Base-by-base conservation (phyloP, 2,888 invertebrate genomes). In the Athetis lepigone region DNA sequence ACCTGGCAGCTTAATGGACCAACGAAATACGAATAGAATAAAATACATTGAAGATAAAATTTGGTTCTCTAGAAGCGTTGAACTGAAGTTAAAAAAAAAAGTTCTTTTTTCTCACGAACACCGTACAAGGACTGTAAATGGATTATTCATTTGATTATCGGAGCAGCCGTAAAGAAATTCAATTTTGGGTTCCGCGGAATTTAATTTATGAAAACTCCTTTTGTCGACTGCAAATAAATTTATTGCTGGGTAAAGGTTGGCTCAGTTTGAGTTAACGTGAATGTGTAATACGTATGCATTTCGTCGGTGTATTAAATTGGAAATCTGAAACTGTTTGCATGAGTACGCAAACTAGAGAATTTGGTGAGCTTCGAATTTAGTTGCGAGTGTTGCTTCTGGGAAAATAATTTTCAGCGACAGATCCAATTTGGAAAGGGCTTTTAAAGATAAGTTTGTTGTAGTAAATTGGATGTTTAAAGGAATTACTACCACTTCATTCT, bases 141-240 rank as follows among this genome's bases (percentile, higher is more conserved):
- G 90, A 92, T 92, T 92, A 92, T 91, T 92, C 91, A 93, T 92
- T 92, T 89, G 90, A 92, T 93, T 93, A 92, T 90, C 80, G 91
- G 81, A 87, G 87, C 88, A 90, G 87, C 89, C 90, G 90, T 88
- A 87, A 87, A 90, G 86, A 85, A 92, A 93, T 91, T 92, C 90
- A 90, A 93, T 93, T 93, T 92, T 86, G 82, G 87, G 84, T 89
- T 87, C 85, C 73, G 77, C 84, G 83, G 73, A 88, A 93, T 93
- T 88, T 81, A 88, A 92, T 92, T 92, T 91, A 88, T 85, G 82
- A 85, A 83, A 85, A 87, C 87, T 85, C 84, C 83, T 86, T 88
- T 89, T 85, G 80, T 87, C 77, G 81, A 83, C 76, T 84, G 86
- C 78, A 90, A 91, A 91, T 91, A 90, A 88, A 90, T 91, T 89